Percentiles rank a stretch among this genome's conserved stretches.
phyloP scores from a whole-genome alignment of 2,888 invertebrate species.

The Polydrusus tereticollis region DNA sequence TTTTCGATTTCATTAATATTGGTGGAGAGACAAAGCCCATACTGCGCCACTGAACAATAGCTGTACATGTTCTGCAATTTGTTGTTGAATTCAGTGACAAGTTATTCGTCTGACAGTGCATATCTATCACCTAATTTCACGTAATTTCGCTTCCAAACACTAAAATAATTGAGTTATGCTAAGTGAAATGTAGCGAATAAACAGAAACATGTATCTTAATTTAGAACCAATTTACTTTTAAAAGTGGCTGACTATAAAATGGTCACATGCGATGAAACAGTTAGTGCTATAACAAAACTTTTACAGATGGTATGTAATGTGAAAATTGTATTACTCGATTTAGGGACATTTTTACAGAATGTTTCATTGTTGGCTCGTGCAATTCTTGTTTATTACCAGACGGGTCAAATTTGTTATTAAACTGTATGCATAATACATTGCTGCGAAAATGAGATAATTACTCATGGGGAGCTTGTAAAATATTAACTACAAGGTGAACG shows the following conservation, averaged over 20 bases:
- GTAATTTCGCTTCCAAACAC: constrained; percentile 20
- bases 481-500: too few species aligned
- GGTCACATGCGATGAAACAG: constrained; percentile 38
- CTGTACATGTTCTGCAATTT: constrained; percentile 15
- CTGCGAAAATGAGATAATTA: too few species aligned
- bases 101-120: constrained; percentile 22
- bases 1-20: too few species aligned
- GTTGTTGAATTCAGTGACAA: constrained; percentile 14
- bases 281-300: constrained; percentile 7
- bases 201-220: constrained; percentile 45
- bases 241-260: constrained; percentile 41
- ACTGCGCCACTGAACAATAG: constrained; percentile 4
- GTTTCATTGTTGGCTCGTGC: neutral
- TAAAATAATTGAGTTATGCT: constrained; percentile 42
- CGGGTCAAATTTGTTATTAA: neutral
- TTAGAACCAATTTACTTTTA: constrained; percentile 44
- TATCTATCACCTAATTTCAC: constrained; percentile 27
- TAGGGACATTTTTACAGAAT: neutral
- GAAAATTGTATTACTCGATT: constrained; percentile 24
- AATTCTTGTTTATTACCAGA: neutral
- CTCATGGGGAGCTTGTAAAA: too few species aligned
- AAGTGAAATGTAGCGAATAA: constrained; percentile 45
- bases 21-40: neutral
- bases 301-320: constrained; percentile 8
- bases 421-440: too few species aligned